Percentiles rank a stretch among this genome's conserved stretches.
phyloP scores from a whole-genome alignment of 2,888 invertebrate species.

The Villa cingulata region DNA sequence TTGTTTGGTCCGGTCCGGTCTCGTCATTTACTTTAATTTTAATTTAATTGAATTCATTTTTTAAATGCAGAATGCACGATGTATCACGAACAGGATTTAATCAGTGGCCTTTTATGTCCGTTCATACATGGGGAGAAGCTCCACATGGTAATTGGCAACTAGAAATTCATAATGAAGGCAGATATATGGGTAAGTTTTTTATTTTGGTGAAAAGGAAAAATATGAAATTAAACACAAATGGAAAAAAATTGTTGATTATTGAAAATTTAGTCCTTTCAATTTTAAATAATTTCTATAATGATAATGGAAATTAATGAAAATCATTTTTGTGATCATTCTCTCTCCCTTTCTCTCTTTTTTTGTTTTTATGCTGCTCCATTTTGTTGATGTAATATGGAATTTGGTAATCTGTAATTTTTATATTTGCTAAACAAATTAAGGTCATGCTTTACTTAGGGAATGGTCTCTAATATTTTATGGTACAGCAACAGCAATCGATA shows the following conservation, averaged over 20 bases:
- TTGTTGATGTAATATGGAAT: too few species aligned
- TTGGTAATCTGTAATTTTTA: not conserved
- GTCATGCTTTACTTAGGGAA: slow-evolving; percentile 77
- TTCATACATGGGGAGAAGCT: slow-evolving; percentile 95
- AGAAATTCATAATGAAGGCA: slow-evolving; percentile 90
- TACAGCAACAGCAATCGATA: slow-evolving; percentile 51
- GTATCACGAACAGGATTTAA: slow-evolving; percentile 83
- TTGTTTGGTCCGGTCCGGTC: too few species aligned
- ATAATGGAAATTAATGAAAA: too few species aligned
- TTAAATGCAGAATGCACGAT: slow-evolving; percentile 47
- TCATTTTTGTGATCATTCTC: too few species aligned
- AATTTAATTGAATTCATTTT: not conserved
- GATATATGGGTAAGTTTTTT: slow-evolving; percentile 56
- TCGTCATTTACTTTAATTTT: too few species aligned
- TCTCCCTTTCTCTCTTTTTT: too few species aligned
- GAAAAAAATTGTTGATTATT: not conserved
- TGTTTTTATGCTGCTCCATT: slow-evolving; percentile 2
- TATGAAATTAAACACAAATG: not conserved
- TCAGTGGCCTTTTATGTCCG: slow-evolving; percentile 99
- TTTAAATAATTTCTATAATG: too few species aligned
- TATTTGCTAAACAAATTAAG: slow-evolving; percentile 34
- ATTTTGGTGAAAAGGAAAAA: not conserved
- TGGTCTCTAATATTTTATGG: slow-evolving; percentile 92
- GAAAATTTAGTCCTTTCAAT: not conserved
- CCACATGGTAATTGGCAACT: slow-evolving; percentile 90